Evolutionary conservation across 2,888 invertebrate species (phyloP), one percentile per base, ranked within the genome.

Genomic region (Heliconius hortense): DNA sequence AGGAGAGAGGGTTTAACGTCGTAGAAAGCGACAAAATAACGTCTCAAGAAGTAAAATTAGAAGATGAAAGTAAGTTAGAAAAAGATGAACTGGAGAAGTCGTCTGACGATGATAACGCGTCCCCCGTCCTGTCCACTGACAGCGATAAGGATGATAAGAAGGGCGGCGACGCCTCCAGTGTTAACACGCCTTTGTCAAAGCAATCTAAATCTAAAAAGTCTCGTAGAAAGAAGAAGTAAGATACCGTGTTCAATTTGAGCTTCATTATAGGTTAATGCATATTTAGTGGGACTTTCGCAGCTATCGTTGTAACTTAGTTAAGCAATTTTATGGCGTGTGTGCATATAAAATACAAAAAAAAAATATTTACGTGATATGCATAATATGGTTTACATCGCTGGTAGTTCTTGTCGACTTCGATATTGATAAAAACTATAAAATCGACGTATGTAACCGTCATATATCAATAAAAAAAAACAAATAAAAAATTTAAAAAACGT

Each of bases 181-280:
- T 88, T 78, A 84, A 87, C 72, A 84, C 89, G 83, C 88, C 90
- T 82, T 88, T 86, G 70, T 83, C 87, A 81, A 94, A 94, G 85
- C 90, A 90, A 88, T 90, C 92, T 60, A 93, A 93, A 80, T 91
- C 94, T 83, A 95, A 94, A 84, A 95, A 95, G 84, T 90, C 95
- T 72, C 95, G 95, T 84, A 95, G 94, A 85, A 95, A 95, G 90
- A 95, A 95, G 85, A 95, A 95, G 89, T 95, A 95, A 93, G 82
- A 80, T 73, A 59, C 83, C 83, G 89, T 89, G 88, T 90, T 89
- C 88, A 88, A 76, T 81, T 82, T 84, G 84, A 84, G 82, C 81
- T 85, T 75, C 77, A 76, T 85, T 72, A 69, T 75, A 78, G 79
- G 80, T 79, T 82, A 56, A 80, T 79, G 79, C 70, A 56, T 71